Base-by-base conservation (phyloP, 2,888 invertebrate genomes). In the Tachina fera region DNA sequence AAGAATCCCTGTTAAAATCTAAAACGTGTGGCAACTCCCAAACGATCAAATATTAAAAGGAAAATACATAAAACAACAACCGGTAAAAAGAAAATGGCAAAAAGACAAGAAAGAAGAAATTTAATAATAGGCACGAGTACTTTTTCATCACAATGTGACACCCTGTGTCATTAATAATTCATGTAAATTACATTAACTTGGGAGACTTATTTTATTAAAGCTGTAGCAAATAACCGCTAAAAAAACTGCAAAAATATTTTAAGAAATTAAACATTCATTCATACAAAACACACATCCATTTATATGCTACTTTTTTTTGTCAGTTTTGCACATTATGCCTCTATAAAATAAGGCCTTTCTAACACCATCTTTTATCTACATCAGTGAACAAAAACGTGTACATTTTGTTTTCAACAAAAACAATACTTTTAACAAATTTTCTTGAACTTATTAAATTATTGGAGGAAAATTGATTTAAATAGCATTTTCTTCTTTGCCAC, bases 391-490 rank as follows among this genome's bases (percentile, higher is more conserved):
- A 58, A 51, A 60, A 70, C 68, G 51, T 70, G 49, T 51, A 22
- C 8, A 11, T n/a, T 51, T 9, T 41, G 16, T 56, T 56, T 13
- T 16, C 13, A 14, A 47, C 31, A 70, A 60, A 58, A 79, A 10
- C 1, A 70, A 1, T 9, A n/a, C 31, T 45, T 47, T 5, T 22
- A 31, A 45, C 19, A 13, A 60, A 41, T 45, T 43, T 72, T 67
- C 31, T 63, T 47, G 11, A 77, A 67, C 71, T 68, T 77, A 61
- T 78, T 83, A 67, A 78, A 74, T 77, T 77, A 81, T 77, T 49
- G 53, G 47, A 65, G 51, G 22, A 39, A 85, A 85, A 85, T 82
- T 85, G 85, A 83, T 83, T 82, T 82, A 47, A 67, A 72, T 41
- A 19, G 63, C 70, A 65, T 68, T 77, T 45, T 13, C 19, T 13